Conservation (phyloP, 2,797 vertebrate species). For the Amphiprion clarkii region DNA sequence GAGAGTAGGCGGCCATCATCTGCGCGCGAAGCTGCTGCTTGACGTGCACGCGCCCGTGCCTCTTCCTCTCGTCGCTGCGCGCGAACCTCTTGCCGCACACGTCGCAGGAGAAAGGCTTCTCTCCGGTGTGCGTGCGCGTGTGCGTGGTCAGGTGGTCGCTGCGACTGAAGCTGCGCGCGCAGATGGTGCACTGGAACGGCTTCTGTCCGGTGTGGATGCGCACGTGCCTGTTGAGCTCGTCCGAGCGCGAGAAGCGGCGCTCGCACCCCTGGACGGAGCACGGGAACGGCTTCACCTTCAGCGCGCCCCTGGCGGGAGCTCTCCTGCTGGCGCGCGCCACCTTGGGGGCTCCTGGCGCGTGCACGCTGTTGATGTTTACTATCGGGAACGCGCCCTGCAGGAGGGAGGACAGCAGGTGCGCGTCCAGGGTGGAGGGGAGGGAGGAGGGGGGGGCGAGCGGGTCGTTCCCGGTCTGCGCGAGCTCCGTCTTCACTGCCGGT, state of each 20-base stretch:
- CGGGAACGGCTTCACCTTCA: slow-evolving; percentile 83
- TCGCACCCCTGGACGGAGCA: slow-evolving; percentile 92
- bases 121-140: slow-evolving; percentile 95
- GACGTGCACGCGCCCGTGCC: slow-evolving; percentile 94
- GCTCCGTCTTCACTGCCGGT: slow-evolving; percentile 59
- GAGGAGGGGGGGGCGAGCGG: slow-evolving; percentile 33
- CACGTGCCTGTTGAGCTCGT: slow-evolving; percentile 94
- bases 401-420: slow-evolving; percentile 76
- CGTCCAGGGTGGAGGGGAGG: slow-evolving; percentile 76
- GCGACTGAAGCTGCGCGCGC: slow-evolving; percentile 95
- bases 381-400: slow-evolving; percentile 78
- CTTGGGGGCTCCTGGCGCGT: slow-evolving; percentile 56
- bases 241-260: slow-evolving; percentile 93
- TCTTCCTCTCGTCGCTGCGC: slow-evolving; percentile 92
- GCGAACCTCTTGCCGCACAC: slow-evolving; percentile 94
- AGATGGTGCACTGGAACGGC: slow-evolving; percentile 95
- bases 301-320: slow-evolving; percentile 55
- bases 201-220: slow-evolving; percentile 97
- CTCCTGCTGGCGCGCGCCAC: slow-evolving; percentile 45
- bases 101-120: slow-evolving; percentile 96
- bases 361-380: slow-evolving; percentile 55
- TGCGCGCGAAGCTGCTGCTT: slow-evolving; percentile 97
- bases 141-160: slow-evolving; percentile 98
- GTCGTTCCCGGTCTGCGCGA: slow-evolving; percentile 44
- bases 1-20: slow-evolving; percentile 84